Evolutionary conservation across 2,113 vertebrate genomes (phyloP).

Genomic region (Entelurus aequoreus): DNA sequence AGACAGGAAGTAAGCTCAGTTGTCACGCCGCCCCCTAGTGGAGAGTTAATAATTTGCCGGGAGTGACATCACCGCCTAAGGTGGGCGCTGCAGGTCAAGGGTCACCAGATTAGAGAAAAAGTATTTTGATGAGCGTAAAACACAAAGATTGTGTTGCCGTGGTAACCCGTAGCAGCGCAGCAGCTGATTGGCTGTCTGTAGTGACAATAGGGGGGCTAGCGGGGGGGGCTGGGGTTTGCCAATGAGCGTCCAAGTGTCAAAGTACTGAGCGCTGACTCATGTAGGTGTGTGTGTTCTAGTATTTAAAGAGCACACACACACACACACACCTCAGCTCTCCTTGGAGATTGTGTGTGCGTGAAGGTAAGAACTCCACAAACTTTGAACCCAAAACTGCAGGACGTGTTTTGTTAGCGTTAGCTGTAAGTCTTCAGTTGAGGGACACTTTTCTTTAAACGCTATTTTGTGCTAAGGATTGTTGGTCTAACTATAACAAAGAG

Average conservation of each 20-base stretch:
- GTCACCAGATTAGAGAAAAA: background rate
- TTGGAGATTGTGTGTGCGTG: conserved; percentile 3
- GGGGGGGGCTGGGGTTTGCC: background rate
- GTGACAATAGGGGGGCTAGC: background rate
- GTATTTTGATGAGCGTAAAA: background rate
- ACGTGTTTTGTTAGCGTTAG: too few relatives aligned
- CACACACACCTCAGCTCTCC: background rate
- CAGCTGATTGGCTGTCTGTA: background rate
- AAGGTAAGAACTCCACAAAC: conserved; percentile 52
- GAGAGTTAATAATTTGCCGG: background rate
- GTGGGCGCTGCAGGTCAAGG: background rate
- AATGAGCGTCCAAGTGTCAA: background rate
- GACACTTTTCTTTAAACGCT: too few relatives aligned
- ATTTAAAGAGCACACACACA: conserved; percentile 66
- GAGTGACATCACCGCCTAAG: background rate
- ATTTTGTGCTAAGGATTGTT: too few relatives aligned
- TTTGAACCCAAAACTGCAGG: too few relatives aligned
- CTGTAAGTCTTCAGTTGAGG: too few relatives aligned
- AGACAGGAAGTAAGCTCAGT: background rate
- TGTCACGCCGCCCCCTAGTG: too few relatives aligned
- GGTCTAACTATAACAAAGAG: too few relatives aligned
- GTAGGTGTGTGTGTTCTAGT: conserved; percentile 26
- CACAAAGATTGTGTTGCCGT: background rate
- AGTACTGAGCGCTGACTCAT: background rate
- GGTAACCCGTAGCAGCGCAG: background rate